Conservation (phyloP, 2,113 vertebrate genomes). For the Muscicapa adusta region DNA sequence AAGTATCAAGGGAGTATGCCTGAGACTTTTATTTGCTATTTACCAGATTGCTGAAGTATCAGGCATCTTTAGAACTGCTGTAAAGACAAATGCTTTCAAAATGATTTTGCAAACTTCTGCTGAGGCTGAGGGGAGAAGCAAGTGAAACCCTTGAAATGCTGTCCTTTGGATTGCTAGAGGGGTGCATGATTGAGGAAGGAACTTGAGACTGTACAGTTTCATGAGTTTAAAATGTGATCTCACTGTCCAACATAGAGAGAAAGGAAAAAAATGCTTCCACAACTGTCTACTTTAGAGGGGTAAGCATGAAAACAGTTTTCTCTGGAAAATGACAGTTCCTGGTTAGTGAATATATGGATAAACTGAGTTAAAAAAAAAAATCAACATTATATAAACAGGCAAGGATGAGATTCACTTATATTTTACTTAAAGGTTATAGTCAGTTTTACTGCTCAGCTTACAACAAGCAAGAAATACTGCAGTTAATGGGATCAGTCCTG, state of each 20-base stretch:
- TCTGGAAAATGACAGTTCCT: not conserved
- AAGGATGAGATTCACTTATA: not conserved
- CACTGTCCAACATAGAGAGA: not conserved
- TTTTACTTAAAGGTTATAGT: not conserved
- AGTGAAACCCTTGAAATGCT: conserved; percentile 29
- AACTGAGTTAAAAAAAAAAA: not conserved
- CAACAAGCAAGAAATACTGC: not conserved
- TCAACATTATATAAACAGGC: not conserved
- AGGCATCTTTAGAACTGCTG: conserved; percentile 37
- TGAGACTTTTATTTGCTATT: conserved; percentile 55
- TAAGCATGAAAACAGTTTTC: not conserved
- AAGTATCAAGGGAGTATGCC: conserved; percentile 50
- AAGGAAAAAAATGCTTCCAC: not conserved
- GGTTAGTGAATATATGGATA: not conserved
- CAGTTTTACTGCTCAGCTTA: not conserved
- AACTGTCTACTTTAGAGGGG: not conserved
- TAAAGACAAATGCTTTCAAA: conserved; percentile 48
- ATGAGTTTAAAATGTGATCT: not conserved
- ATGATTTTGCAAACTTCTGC: conserved; percentile 41
- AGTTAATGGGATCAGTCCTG: not conserved
- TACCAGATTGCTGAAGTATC: conserved; percentile 43
- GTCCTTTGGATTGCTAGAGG: not conserved
- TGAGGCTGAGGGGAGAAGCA: not conserved
- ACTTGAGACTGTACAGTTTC: not conserved
- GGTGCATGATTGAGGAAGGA: not conserved